Percentiles rank a stretch among this genome's conserved stretches.
Conservation (phyloP, 2,797 vertebrate species). For the Fistularia tabacaria region DNA sequence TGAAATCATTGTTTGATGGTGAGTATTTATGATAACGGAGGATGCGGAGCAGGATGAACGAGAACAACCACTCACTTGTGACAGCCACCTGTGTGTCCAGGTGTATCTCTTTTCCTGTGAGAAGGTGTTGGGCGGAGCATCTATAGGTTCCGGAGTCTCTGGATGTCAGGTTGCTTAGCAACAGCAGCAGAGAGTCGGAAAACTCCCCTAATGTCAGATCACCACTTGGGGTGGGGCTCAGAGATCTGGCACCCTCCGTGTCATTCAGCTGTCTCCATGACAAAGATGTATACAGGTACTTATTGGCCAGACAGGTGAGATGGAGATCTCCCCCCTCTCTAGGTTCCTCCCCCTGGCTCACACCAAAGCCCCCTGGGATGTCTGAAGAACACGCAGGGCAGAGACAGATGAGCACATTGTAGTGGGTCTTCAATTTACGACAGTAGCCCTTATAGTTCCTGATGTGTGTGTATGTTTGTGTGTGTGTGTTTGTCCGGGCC, state of each 20-base stretch:
- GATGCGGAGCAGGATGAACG: neutral
- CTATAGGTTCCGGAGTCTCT: constrained; percentile 84
- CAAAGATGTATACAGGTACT: constrained; percentile 84
- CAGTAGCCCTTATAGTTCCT: constrained; percentile 31
- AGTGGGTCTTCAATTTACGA: constrained; percentile 7
- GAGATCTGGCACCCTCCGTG: constrained; percentile 26
- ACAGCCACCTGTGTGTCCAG: constrained; percentile 84
- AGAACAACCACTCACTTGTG: constrained; percentile 78
- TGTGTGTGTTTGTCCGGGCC: constrained; percentile 22
- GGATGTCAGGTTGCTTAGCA: constrained; percentile 82
- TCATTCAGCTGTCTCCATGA: constrained; percentile 78
- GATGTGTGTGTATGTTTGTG: neutral
- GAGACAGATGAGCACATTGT: neutral
- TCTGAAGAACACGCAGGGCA: constrained; percentile 68
- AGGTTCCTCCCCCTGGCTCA: constrained; percentile 77
- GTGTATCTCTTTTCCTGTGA: constrained; percentile 80
- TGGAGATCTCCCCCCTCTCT: constrained; percentile 85
- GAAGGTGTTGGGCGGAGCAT: constrained; percentile 81
- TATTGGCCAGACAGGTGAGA: constrained; percentile 88
- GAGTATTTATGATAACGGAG: neutral
- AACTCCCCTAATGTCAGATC: constrained; percentile 70
- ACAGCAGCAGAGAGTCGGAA: constrained; percentile 78
- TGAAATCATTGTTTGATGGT: too few relatives aligned
- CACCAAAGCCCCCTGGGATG: constrained; percentile 82
- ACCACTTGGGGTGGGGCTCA: neutral